Evolutionary conservation across 2,113 vertebrate genomes (phyloP).

Genomic region (Tenrec ecaudatus): DNA sequence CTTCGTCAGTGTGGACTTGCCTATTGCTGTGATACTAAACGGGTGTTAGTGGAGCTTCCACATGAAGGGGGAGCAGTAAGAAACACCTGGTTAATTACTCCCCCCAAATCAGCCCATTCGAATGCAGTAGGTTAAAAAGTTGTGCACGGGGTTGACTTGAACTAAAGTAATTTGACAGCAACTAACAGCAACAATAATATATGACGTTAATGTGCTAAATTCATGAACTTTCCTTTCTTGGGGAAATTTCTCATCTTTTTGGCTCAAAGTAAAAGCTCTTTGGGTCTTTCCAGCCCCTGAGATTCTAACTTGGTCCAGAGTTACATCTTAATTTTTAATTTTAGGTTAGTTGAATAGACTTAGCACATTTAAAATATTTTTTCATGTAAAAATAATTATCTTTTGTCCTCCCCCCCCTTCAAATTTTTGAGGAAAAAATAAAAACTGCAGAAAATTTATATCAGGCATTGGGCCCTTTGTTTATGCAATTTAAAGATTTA

Average conservation of each 20-base stretch:
- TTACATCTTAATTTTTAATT: not conserved
- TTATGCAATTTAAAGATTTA: conserved; percentile 42
- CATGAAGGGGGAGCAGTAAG: not conserved
- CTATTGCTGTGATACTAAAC: too few relatives aligned
- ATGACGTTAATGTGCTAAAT: not conserved
- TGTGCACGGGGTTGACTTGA: too few relatives aligned
- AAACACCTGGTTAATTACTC: not conserved
- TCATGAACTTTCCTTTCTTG: not conserved
- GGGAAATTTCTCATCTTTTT: not conserved
- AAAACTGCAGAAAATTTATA: not conserved
- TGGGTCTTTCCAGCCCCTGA: too few relatives aligned
- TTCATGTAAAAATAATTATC: not conserved
- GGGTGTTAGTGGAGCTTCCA: too few relatives aligned
- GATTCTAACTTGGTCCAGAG: not conserved
- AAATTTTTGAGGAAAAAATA: not conserved
- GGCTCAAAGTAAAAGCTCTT: not conserved
- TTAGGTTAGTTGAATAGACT: not conserved
- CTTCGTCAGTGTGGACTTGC: too few relatives aligned
- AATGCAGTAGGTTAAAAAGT: not conserved
- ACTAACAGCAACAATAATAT: not conserved
- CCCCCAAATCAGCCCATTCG: not conserved
- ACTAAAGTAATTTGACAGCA: too few relatives aligned
- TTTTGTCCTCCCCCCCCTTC: not conserved
- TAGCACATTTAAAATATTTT: not conserved
- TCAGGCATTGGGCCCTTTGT: not conserved